Evolutionary conservation across 1,140 invertebrate species (phyloP).

Genomic region (Formica selysi): DNA sequence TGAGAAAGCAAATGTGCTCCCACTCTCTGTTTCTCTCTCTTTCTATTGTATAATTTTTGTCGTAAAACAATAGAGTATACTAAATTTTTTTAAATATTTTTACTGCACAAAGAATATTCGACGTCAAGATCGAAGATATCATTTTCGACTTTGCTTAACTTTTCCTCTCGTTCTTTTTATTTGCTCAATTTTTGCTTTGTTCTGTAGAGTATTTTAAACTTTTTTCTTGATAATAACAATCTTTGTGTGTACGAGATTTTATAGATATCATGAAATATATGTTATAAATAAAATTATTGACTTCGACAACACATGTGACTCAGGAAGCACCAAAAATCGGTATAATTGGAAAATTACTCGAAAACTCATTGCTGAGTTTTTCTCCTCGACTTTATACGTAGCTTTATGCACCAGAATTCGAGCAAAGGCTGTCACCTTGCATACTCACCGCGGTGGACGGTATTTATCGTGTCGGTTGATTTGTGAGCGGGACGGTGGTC

Average conservation of each 20-base stretch:
- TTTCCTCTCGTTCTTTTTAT: no score
- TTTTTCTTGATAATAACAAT: no score
- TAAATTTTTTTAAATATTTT: no score
- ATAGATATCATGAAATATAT: no score
- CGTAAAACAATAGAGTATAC: neutral
- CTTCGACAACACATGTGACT: no score
- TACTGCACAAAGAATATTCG: no score
- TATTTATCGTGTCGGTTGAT: conserved; percentile 61
- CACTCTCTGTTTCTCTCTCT: no score
- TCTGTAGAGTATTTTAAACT: no score
- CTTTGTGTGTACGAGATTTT: no score
- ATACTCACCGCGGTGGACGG: neutral
- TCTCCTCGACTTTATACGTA: neutral
- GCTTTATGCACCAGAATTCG: conserved; percentile 4
- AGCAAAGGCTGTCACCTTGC: conserved; percentile 31
- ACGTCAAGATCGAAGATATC: neutral
- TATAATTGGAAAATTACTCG: neutral
- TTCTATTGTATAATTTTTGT: neutral
- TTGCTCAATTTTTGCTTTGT: no score
- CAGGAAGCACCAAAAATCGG: no score
- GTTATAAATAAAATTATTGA: no score
- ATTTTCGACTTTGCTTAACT: neutral
- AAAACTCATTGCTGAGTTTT: conserved; percentile 14
- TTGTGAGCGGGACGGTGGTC: conserved; percentile 38
- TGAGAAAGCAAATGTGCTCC: neutral